Evolutionary conservation across 1,140 invertebrate genomes (phyloP), one percentile per base, ranked within the genome.

Genomic region (Drosophila prosaltans): DNA sequence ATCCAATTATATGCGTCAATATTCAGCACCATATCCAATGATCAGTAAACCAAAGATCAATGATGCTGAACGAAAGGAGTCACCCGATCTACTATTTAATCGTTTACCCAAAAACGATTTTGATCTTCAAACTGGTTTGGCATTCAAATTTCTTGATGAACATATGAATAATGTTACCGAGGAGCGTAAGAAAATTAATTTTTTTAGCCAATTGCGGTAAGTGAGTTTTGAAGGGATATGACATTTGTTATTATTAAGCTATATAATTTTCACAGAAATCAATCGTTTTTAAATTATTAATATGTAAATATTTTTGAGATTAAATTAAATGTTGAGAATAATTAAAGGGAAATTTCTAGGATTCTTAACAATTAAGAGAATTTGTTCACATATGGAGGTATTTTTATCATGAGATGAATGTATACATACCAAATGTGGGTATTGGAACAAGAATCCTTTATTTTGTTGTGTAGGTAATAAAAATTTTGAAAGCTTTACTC

Each of bases 71-170:
- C 2, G 61, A 2, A 36, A 51, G 1, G 74, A 54, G 7, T 28
- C 71, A 0, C 84, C 84, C 1, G 85, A 89, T 48, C 41, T 60
- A 7, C 9, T 89, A 55, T 84, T 83, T 10, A 89, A 89, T 76
- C 84, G 84, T 2, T 45, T 32, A 30, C 84, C 84, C 4, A 84
- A 75, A 39, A 89, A 89, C 1, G 84, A 89, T 51, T 89, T 89
- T 39, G 84, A 89, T 11, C 59, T 41, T 0, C 59, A 57, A 0
- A 89, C 84, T 0, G 85, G 85, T 2, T 64, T 80, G 26, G 59
- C 32, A 1, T 89, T 70, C 39, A 89, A 89, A 54, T 89, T 89
- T 26, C 78, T 89, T 0, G 84, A 89, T 32, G 84, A 89, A 74
- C 84, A 89, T 24, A 81, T 89, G 71, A 78, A 78, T 26, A 55